Conservation (phyloP, 1,140 invertebrate genomes). For the Drosophila jambulina region DNA sequence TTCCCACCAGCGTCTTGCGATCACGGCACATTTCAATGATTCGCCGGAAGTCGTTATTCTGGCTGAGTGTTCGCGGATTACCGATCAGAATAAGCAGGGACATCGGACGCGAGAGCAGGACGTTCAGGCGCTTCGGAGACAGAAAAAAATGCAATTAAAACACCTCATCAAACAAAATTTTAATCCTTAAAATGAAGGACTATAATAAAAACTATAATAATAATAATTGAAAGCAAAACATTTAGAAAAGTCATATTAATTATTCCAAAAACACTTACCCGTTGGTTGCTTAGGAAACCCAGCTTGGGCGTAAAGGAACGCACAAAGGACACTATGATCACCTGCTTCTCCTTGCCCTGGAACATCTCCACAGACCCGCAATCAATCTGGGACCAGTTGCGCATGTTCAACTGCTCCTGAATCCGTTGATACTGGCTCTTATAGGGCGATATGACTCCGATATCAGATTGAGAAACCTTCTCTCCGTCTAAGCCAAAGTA, state of each 20-base stretch:
- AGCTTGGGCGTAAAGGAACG: constrained; percentile 88
- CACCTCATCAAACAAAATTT: background rate
- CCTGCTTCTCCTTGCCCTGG: constrained; percentile 93
- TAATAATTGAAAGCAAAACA: background rate
- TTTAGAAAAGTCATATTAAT: background rate
- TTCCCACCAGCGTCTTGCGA: constrained; percentile 65
- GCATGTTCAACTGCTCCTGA: constrained; percentile 85
- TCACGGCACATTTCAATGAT: constrained; percentile 71
- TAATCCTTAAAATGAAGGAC: background rate
- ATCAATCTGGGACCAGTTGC: constrained; percentile 85
- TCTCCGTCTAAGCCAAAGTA: constrained; percentile 82
- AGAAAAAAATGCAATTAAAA: constrained; percentile 34
- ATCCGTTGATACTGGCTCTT: constrained; percentile 88
- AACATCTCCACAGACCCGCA: constrained; percentile 95
- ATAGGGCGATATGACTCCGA: constrained; percentile 95
- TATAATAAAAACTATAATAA: background rate
- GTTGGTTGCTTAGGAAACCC: constrained; percentile 90
- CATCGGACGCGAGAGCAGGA: constrained; percentile 92
- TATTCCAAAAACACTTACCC: constrained; percentile 85
- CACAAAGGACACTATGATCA: constrained; percentile 93
- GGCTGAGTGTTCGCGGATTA: constrained; percentile 87
- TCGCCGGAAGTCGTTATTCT: constrained; percentile 62
- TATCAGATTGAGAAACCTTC: constrained; percentile 87
- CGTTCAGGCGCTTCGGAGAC: constrained; percentile 90
- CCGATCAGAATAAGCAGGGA: constrained; percentile 92